phyloP scores from a whole-genome alignment of 2,113 vertebrate species.

The Oreochromis aureus region DNA sequence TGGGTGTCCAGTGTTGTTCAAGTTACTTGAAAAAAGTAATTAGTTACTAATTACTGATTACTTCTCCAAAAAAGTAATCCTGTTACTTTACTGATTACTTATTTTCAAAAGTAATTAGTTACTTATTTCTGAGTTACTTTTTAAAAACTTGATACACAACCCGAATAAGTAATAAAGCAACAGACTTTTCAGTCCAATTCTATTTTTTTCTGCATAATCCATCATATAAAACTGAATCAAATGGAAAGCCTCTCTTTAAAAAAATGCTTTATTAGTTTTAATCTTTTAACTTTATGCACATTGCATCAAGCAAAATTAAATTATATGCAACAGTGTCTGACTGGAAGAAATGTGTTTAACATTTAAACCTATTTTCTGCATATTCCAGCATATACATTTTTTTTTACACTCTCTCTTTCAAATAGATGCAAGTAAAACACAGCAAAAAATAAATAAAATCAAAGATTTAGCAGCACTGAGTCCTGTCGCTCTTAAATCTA shows the following conservation, averaged over 20 bases:
- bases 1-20: not conserved
- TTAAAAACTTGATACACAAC: not conserved
- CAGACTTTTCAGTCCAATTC: not conserved
- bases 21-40: not conserved
- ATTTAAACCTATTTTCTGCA: not conserved
- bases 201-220: not conserved
- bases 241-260: fast-evolving
- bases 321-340: not conserved
- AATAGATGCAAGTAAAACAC: not conserved
- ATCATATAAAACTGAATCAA: not conserved
- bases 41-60: not conserved
- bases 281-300: not conserved
- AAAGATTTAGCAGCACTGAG: fast-evolving
- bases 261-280: not conserved
- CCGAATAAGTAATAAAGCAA: not conserved
- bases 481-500: not conserved
- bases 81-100: not conserved
- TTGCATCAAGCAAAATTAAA: not conserved
- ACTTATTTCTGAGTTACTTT: not conserved
- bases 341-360: not conserved
- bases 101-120: not conserved
- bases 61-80: not conserved
- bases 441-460: not conserved
- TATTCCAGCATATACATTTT: not conserved
- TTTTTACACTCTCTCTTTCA: not conserved